Evolutionary conservation across 2,888 invertebrate genomes (phyloP).

Genomic region (Pandemis cinnamomeana): DNA sequence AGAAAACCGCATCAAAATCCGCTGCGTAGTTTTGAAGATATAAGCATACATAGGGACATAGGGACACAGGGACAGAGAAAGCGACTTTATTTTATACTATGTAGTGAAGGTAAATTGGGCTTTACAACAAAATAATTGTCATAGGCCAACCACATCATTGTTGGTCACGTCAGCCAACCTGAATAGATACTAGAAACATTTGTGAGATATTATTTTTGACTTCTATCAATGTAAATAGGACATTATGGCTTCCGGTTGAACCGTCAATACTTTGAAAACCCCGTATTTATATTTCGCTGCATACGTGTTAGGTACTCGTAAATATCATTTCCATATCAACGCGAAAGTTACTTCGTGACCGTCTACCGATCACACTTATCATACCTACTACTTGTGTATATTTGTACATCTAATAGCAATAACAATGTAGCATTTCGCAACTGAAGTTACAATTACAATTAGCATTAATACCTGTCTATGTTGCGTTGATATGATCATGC

Average conservation of each 20-base stretch:
- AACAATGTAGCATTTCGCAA: background rate
- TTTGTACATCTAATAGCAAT: background rate
- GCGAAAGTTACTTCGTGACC: background rate
- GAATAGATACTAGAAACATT: too few relatives aligned
- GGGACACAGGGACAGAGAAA: too few relatives aligned
- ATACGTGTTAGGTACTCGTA: background rate
- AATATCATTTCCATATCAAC: background rate
- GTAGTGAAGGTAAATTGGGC: too few relatives aligned
- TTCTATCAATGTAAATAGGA: background rate
- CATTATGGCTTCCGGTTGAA: background rate
- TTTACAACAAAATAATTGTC: too few relatives aligned
- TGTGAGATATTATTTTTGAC: background rate
- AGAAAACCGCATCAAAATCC: too few relatives aligned
- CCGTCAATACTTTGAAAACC: background rate
- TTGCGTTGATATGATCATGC: slow-evolving; percentile 5
- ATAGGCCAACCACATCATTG: too few relatives aligned
- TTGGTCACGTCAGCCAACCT: too few relatives aligned
- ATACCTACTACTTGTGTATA: background rate
- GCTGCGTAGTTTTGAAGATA: too few relatives aligned
- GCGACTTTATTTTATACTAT: too few relatives aligned
- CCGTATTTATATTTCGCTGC: background rate
- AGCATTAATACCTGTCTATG: background rate
- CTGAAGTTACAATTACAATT: background rate
- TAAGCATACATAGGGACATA: too few relatives aligned
- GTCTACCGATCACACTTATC: background rate